These are phyloP conservation scores for Ephestia elutella DNA, from an alignment of 1,140 invertebrate species.

Conservation along the genomic window DNA sequence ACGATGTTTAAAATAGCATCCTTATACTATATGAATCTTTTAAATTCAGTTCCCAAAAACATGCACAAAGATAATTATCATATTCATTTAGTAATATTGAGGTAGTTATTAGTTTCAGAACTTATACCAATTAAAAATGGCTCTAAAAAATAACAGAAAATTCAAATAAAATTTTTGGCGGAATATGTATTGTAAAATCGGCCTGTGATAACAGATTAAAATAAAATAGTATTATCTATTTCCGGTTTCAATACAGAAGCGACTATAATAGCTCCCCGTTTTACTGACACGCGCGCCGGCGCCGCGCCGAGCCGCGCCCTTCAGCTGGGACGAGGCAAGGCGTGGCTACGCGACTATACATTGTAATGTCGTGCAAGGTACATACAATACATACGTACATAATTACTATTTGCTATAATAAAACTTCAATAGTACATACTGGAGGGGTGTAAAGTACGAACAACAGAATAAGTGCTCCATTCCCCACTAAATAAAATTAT, in stretches of 20 bases:
- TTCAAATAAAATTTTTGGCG: slow-evolving; percentile 47
- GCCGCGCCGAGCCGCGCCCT: no score
- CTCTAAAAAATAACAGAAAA: slow-evolving; percentile 65
- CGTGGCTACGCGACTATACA: slow-evolving; percentile 2
- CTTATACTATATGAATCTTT: slow-evolving; percentile 64
- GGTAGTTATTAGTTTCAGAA: slow-evolving; percentile 73
- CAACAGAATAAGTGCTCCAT: slow-evolving; percentile 30
- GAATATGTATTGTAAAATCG: slow-evolving; percentile 22
- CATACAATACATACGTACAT: slow-evolving; percentile 16
- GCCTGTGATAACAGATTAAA: slow-evolving; percentile 2
- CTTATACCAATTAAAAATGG: slow-evolving; percentile 71
- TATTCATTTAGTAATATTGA: slow-evolving; percentile 73
- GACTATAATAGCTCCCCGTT: slow-evolving; percentile 43
- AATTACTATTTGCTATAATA: slow-evolving; percentile 28
- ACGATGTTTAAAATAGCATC: slow-evolving; percentile 67
- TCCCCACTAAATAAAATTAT: slow-evolving; percentile 27
- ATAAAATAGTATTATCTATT: slow-evolving; percentile 1
- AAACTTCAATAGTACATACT: slow-evolving; percentile 32
- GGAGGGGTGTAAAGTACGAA: slow-evolving; percentile 31
- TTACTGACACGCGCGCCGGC: slow-evolving; percentile 20
- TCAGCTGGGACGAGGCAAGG: background rate
- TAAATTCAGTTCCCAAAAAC: slow-evolving; percentile 68
- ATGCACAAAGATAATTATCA: slow-evolving; percentile 71
- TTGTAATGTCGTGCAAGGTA: background rate
- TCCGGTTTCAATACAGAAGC: slow-evolving; percentile 30